These are phyloP conservation scores for Galerucella nymphaeae DNA, from an alignment of 2,888 invertebrate genomes.

Conservation along the genomic window DNA sequence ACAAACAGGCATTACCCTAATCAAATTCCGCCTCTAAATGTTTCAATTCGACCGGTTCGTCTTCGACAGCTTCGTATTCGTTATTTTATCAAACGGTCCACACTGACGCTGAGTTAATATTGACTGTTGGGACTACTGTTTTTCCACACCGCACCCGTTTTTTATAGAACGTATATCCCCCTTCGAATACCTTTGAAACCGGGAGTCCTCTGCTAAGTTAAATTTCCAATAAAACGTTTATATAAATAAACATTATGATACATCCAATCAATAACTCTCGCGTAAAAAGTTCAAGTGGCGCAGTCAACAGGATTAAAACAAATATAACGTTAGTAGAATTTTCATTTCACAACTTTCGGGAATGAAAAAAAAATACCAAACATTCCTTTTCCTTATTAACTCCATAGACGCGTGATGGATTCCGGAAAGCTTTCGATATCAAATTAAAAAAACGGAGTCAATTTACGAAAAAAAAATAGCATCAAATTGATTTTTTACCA, in stretches of 20 bases:
- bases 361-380: background rate
- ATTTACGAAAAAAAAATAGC: slow-evolving; percentile 14
- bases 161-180: background rate
- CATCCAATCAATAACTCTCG: background rate
- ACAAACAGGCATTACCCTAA: slow-evolving; percentile 16
- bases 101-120: slow-evolving; percentile 1
- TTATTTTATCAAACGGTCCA: slow-evolving; percentile 1
- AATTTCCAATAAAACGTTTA: background rate
- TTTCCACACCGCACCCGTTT: background rate
- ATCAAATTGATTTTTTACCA: slow-evolving; percentile 27
- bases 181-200: background rate
- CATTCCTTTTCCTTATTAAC: background rate
- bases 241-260: background rate
- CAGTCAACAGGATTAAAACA: background rate
- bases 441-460: slow-evolving; percentile 10
- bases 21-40: slow-evolving; percentile 19
- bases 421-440: background rate
- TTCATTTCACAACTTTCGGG: background rate
- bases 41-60: background rate
- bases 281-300: background rate
- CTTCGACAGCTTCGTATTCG: background rate
- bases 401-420: background rate
- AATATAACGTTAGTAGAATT: too few species aligned
- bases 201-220: background rate
- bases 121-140: slow-evolving; percentile 9